These are phyloP conservation scores for Tipula lateralis DNA, from an alignment of 2,888 invertebrate species.

Conservation along the genomic window DNA sequence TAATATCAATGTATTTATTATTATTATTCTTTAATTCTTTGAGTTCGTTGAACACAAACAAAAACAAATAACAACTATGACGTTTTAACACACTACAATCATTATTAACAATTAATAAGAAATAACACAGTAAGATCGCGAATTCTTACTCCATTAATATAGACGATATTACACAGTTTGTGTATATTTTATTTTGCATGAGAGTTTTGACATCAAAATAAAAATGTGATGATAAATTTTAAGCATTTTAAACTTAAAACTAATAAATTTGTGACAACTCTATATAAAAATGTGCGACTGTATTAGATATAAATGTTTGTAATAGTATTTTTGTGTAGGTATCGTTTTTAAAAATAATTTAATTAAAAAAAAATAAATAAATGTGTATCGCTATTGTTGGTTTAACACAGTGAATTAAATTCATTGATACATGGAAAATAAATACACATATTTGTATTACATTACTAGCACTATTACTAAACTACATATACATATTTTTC, in stretches of 20 bases:
- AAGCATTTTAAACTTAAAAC: neutral
- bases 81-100: neutral
- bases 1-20: neutral
- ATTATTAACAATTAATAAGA: neutral
- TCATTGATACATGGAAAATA: neutral
- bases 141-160: neutral
- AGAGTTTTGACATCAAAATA: neutral
- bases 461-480: neutral
- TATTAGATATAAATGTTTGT: neutral
- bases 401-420: neutral
- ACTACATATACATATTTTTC: neutral
- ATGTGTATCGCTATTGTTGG: neutral
- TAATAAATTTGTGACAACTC: conserved; percentile 11
- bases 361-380: neutral
- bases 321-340: neutral
- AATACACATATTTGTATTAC: neutral
- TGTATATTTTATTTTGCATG: neutral
- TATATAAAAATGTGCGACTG: neutral
- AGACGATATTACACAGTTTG: neutral
- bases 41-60: neutral
- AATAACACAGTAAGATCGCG: neutral
- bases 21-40: neutral
- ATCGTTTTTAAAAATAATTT: conserved; percentile 12
- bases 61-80: neutral
- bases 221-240: neutral